A percentile compares a stretch with the other conserved stretches of the same genome.
Conservation (phyloP, 2,797 vertebrate genomes). For the Emys orbicularis region DNA sequence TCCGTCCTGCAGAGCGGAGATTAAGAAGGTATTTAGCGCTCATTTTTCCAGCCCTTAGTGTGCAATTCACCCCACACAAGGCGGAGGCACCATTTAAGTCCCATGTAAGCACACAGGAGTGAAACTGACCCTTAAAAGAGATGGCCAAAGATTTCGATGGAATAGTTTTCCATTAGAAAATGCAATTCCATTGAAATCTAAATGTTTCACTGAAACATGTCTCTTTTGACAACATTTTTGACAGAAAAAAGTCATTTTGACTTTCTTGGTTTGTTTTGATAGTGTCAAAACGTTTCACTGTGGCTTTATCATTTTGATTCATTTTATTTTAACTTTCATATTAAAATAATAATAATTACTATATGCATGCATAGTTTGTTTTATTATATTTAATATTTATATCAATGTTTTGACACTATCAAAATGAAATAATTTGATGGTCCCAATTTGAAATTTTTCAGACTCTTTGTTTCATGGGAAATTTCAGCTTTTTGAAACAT, state of each 20-base stretch:
- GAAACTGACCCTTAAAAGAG: not conserved
- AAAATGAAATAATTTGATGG: not conserved
- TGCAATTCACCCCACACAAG: too few relatives aligned
- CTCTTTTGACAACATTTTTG: not conserved
- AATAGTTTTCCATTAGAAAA: not conserved
- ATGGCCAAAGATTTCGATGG: too few relatives aligned
- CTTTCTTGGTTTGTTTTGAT: not conserved
- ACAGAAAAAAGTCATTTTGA: not conserved
- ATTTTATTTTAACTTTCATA: not conserved
- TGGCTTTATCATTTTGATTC: not conserved
- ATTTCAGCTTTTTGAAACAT: not conserved
- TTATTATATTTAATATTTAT: not conserved
- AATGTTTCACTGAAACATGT: not conserved
- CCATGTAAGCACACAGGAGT: not conserved
- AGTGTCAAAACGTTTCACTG: not conserved
- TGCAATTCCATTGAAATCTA: not conserved
- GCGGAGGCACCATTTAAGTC: too few relatives aligned
- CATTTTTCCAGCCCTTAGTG: too few relatives aligned
- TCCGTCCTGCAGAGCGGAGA: too few relatives aligned
- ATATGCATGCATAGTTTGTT: too few relatives aligned
- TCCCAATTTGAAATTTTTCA: not conserved
- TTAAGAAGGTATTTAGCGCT: too few relatives aligned
- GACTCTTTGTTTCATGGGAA: not conserved
- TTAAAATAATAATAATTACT: too few relatives aligned
- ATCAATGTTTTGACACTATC: not conserved